Evolutionary conservation across 2,888 invertebrate genomes (phyloP).

Genomic region (Megalurothrips usitatus): DNA sequence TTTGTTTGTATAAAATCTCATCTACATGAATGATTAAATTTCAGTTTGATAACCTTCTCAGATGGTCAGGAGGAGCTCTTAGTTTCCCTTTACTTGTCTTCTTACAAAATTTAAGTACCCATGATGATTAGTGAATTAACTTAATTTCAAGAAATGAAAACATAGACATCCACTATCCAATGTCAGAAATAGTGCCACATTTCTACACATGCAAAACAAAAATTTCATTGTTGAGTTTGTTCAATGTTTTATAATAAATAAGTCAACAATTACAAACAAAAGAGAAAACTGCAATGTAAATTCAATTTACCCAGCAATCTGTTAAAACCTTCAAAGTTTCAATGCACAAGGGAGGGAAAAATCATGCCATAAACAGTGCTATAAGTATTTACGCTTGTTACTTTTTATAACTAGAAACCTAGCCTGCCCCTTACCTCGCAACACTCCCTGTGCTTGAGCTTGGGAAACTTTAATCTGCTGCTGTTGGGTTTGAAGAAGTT

Average conservation of each 20-base stretch:
- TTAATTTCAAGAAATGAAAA: too few relatives aligned
- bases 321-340: not conserved
- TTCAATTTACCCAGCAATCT: not conserved
- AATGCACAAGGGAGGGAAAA: not conserved
- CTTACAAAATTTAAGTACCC: too few relatives aligned
- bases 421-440: constrained; percentile 15
- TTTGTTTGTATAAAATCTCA: too few relatives aligned
- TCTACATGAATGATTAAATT: too few relatives aligned
- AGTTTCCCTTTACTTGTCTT: too few relatives aligned
- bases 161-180: not conserved
- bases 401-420: constrained; percentile 3
- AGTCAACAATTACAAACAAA: not conserved
- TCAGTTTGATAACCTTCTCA: too few relatives aligned
- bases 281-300: not conserved
- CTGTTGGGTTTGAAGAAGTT: constrained; percentile 9
- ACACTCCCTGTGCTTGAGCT: constrained; percentile 8
- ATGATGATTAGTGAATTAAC: too few relatives aligned
- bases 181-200: not conserved
- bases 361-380: not conserved
- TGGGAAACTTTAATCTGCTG: not conserved
- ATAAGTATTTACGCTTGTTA: constrained; percentile 12
- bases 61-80: too few relatives aligned
- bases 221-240: not conserved
- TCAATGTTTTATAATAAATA: not conserved
- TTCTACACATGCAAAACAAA: not conserved